Conservation (phyloP, 2,888 invertebrate species). For the Prosapia bicincta region DNA sequence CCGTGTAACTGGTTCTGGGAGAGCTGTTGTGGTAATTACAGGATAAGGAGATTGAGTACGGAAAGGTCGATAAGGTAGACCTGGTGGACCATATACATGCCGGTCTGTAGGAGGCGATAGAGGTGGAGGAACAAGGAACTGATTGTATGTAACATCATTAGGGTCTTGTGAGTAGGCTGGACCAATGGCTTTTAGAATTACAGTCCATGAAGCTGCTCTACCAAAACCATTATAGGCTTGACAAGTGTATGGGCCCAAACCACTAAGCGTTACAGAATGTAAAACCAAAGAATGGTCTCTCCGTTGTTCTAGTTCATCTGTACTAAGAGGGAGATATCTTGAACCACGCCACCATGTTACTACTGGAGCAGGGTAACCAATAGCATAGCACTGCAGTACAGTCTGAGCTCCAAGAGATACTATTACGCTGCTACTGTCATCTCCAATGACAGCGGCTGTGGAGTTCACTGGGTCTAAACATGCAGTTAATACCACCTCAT, state of each 20-base stretch:
- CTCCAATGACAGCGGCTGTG: slow-evolving; percentile 64
- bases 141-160: slow-evolving; percentile 55
- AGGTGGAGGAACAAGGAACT: slow-evolving; percentile 58
- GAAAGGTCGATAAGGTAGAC: slow-evolving; percentile 44
- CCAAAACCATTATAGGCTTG: slow-evolving; percentile 82
- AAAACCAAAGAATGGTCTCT: slow-evolving; percentile 73
- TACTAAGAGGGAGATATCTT: slow-evolving; percentile 68
- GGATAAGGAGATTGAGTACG: slow-evolving; percentile 31
- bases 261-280: slow-evolving; percentile 62
- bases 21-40: slow-evolving; percentile 9
- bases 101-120: slow-evolving; percentile 43
- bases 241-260: slow-evolving; percentile 84
- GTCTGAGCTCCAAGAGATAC: slow-evolving; percentile 70
- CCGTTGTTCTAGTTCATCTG: slow-evolving; percentile 65
- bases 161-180: slow-evolving; percentile 57
- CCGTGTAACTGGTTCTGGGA: slow-evolving; percentile 7
- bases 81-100: slow-evolving; percentile 43
- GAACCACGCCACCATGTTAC: slow-evolving; percentile 84
- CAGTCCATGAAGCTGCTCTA: slow-evolving; percentile 71
- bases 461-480: slow-evolving; percentile 55
- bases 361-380: slow-evolving; percentile 74
- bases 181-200: slow-evolving; percentile 67
- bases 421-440: slow-evolving; percentile 58
- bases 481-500: slow-evolving; percentile 12
- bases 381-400: slow-evolving; percentile 71